Percentiles rank a stretch among this genome's conserved stretches.
phyloP scores from a whole-genome alignment of 1,140 invertebrate genomes.

The Drosophila azteca region DNA sequence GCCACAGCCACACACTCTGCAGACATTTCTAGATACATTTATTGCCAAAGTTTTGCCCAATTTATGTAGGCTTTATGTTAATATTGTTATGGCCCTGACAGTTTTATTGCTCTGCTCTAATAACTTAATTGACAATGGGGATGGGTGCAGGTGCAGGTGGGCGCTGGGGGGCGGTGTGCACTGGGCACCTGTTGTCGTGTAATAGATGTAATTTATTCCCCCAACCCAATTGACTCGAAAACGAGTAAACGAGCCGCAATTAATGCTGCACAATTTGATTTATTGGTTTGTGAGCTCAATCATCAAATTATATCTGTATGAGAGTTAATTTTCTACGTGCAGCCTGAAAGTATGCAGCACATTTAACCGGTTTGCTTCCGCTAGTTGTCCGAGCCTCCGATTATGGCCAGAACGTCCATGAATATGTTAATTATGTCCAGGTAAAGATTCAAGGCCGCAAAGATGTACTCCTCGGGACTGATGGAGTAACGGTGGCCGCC shows the following conservation, averaged over 20 bases:
- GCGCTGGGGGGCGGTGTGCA: constrained; percentile 8
- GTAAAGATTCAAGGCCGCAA: constrained; percentile 58
- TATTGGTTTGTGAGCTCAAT: constrained; percentile 20
- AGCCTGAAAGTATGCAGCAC: background rate
- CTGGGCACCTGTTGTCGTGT: constrained; percentile 39
- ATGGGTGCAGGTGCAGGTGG: background rate
- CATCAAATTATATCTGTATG: too few species aligned
- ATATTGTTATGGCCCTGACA: constrained; percentile 66
- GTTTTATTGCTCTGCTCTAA: constrained; percentile 69
- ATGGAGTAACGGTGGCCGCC: constrained; percentile 84
- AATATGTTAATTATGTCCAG: constrained; percentile 89
- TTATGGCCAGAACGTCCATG: constrained; percentile 90
- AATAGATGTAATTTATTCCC: constrained; percentile 31
- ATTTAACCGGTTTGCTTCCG: background rate
- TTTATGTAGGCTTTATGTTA: constrained; percentile 57
- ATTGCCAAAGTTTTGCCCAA: constrained; percentile 49
- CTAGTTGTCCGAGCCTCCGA: constrained; percentile 6
- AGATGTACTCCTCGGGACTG: constrained; percentile 66
- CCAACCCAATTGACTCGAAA: constrained; percentile 17
- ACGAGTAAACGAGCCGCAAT: constrained; percentile 37
- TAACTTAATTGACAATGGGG: constrained; percentile 70
- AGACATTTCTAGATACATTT: constrained; percentile 38
- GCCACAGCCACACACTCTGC: background rate
- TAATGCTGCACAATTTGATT: constrained; percentile 54
- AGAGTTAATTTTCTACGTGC: constrained; percentile 10